Evolutionary conservation across 2,888 invertebrate species (phyloP), one percentile per base, ranked within the genome.

Genomic region (Stenolophus ochropezus): DNA sequence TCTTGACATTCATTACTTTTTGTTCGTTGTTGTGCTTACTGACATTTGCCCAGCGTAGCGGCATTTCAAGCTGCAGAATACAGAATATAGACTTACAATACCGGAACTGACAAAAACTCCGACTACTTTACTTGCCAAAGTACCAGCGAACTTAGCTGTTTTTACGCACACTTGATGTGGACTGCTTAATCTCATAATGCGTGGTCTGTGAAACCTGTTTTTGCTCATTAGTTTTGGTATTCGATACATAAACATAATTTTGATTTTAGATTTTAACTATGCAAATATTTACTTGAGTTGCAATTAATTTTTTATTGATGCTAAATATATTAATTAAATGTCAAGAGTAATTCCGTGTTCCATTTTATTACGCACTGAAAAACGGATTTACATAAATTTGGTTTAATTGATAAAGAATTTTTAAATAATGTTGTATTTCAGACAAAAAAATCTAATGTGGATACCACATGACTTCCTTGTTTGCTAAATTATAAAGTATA

Each of bases 1-100:
- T 61, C 61, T 25, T 61, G 61, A 61, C 61, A 61, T 61, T 61
- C 61, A 61, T 61, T 61, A 61, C 27, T 61, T 61, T 27, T 61
- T 61, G 61, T 61, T 61, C 61, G 25, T 23, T 61, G 27, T 61
- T 14, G 61, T 61, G 61, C 61, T 25, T 61, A 25, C 25, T 61
- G 61, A 61, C 61, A 61, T 61, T 61, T 61, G 14, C 21, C 14
- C 61, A 25, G n/a, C n/a, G n/a, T n/a, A 20, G 61, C 27, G 61
- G 61, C 61, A 61, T 61, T 61, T 61, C 58, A 58, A 23, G 23
- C 25, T 14, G 6, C 33, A 25, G 27, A n/a, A 61, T 27, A 61
- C n/a, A 25, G 61, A 61, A n/a, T n/a, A n/a, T 61, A 61, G 23
- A 14, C n/a, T n/a, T n/a, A n/a, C 21, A 56, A 56, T 11, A 56